Evolutionary conservation across 2,888 invertebrate genomes (phyloP), one percentile per base, ranked within the genome.

Genomic region (Slavum lentiscoides): DNA sequence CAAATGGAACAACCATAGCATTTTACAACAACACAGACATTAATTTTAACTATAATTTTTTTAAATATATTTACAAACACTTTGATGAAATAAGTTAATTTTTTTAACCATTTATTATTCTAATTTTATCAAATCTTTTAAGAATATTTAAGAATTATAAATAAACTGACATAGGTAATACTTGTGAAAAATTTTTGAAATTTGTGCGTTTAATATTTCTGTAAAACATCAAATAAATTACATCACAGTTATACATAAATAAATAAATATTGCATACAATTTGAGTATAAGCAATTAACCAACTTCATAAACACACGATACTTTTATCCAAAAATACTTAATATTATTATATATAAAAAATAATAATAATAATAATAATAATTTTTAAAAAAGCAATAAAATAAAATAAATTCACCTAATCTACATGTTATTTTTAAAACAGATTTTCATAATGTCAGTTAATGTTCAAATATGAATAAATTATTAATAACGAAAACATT

Each of bases 241-340:
- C 55, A 70, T 70, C 37, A 69, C 69, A 70, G n/a, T 69, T 69
- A n/a, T 53, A 11, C 19, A 53, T 30, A 53, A 15, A 69, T 11
- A 11, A 30, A 53, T 30, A 53, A 15, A 69, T 11, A 55, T 37
- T 69, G 55, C 19, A 19, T 55, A 17, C 23, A 55, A 39, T 72
- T 72, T 58, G 9, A 59, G 9, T 59, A 23, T 19, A 73, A 23
- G 7, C 13, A 61, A 61, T 43, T n/a, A 49, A 72, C 21, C 39
- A 59, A 43, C 21, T n/a, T 37, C n/a, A 70, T n/a, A 37, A 55
- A 58, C 23, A 2, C 15, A 53, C n/a, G 30, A 58, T 37, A 55
- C 37, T 55, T 69, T 15, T n/a, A n/a, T 55, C 21, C 6, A 55
- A 70, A 55, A 55, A 37, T 70, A 70, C n/a, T 55, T 15, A 37